Conservation (phyloP, 2,113 vertebrate species). For the Hipposideros armiger region DNA sequence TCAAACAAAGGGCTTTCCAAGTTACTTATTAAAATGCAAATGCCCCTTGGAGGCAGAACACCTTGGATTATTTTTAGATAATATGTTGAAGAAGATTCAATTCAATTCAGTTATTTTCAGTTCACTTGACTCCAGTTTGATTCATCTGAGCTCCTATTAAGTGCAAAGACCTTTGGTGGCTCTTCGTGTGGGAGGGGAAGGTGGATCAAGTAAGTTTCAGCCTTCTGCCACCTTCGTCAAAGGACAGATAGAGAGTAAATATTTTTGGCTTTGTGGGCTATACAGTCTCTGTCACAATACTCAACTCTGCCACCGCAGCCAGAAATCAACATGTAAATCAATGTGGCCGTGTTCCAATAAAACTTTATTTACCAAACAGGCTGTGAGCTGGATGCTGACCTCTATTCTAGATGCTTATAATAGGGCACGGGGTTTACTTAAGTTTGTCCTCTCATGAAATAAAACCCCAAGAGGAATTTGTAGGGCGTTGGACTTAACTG, state of each 20-base stretch:
- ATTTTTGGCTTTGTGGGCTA: background rate
- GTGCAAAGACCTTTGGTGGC: background rate
- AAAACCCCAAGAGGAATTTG: background rate
- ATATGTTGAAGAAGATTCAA: background rate
- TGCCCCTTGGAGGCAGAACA: conserved; percentile 37
- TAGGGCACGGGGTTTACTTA: background rate
- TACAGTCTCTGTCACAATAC: background rate
- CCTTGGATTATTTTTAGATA: conserved; percentile 60
- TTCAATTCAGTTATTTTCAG: conserved; percentile 45
- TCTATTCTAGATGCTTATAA: background rate
- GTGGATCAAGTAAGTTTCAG: background rate
- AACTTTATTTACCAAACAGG: conserved; percentile 3
- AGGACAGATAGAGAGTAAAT: background rate
- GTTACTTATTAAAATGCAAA: conserved; percentile 76
- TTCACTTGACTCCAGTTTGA: background rate
- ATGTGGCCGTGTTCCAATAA: background rate
- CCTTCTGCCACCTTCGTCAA: background rate
- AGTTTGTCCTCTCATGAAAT: background rate
- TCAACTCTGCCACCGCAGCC: background rate
- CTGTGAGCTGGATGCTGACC: background rate
- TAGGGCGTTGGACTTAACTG: background rate
- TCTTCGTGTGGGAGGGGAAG: background rate
- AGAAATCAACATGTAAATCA: background rate
- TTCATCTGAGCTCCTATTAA: conserved; percentile 25
- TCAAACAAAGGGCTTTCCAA: conserved; percentile 68